Evolutionary conservation across 2,113 vertebrate genomes (phyloP), one percentile per base, ranked within the genome.

Genomic region (Barnardius zonarius): DNA sequence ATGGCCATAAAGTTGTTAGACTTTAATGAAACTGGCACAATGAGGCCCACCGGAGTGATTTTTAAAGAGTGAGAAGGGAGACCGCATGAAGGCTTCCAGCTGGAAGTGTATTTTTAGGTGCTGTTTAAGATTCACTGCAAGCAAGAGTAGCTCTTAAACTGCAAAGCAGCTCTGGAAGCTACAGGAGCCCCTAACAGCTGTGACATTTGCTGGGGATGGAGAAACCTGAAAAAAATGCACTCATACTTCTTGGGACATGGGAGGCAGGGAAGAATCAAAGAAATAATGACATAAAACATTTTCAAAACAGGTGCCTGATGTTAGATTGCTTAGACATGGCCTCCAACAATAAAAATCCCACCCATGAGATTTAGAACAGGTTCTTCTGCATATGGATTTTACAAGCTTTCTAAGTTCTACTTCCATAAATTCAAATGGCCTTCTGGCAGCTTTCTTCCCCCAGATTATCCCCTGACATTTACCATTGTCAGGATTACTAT

Each of bases 101-200:
- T 81, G 70, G 59, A 91, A 73, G 43, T 46, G 17, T n/a, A 68
- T 68, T 93, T 95, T 77, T 68, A 88, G 79, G 83, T 67, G 51
- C 75, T 68, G 63, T 85, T 91, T 88, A 77, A 4, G 0, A 93
- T 81, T 91, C 64, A n/a, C 37, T 88, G 59, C 70, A 91, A 88
- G 64, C 64, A 85, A 88, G 75, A 82, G 64, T 28, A 91, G 75
- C 76, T 92, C 43, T 93, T 88, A 88, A 85, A 91, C 54, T 35
- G 88, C 54, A 48, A 68, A 88, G 91, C 33, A 81, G 64, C 37
- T 82, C 80, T 81, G 75, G 80, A 91, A 91, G 61, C 48, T 28
- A 6, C 43, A 54, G 78, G 83, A 79, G 63, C 41, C 35, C 64
- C 57, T n/a, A 46, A 61, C 28, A 81, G 59, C 79, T 67, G 63